Conservation (phyloP, 2,113 vertebrate species). For the Eudyptes chrysolophus region DNA sequence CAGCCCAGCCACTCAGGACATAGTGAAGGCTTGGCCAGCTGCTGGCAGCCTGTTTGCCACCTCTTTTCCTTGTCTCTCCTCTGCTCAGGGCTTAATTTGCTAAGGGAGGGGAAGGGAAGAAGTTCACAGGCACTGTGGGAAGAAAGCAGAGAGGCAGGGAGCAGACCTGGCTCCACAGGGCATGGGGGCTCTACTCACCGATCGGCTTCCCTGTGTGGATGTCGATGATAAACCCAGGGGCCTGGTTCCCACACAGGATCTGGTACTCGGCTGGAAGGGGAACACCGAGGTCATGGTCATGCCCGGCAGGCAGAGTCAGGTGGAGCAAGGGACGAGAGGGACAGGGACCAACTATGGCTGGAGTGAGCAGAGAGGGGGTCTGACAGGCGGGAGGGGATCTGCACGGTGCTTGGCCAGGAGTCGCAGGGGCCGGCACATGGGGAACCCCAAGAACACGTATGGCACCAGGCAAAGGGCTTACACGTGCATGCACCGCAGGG, state of each 20-base stretch:
- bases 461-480: not conserved
- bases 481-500: fast-evolving
- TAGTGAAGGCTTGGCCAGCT: not conserved
- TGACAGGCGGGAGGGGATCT: not conserved
- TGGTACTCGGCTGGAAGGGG: conserved; percentile 84
- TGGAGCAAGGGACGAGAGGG: fast-evolving
- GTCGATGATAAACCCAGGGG: conserved; percentile 89
- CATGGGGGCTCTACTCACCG: conserved; percentile 69
- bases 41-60: not conserved
- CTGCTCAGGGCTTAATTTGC: not conserved
- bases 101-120: not conserved
- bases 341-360: not conserved
- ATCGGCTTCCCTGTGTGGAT: conserved; percentile 89
- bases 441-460: not conserved
- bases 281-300: not conserved
- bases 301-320: not conserved
- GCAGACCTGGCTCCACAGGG: not conserved
- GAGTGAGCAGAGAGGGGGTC: not conserved
- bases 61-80: not conserved
- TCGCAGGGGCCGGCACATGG: not conserved
- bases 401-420: fast-evolving
- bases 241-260: conserved; percentile 88
- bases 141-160: not conserved
- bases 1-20: not conserved
- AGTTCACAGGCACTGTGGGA: not conserved